These are phyloP conservation scores for Ctenoplectra terminalis DNA, from an alignment of 1,140 invertebrate species.

Conservation along the genomic window DNA sequence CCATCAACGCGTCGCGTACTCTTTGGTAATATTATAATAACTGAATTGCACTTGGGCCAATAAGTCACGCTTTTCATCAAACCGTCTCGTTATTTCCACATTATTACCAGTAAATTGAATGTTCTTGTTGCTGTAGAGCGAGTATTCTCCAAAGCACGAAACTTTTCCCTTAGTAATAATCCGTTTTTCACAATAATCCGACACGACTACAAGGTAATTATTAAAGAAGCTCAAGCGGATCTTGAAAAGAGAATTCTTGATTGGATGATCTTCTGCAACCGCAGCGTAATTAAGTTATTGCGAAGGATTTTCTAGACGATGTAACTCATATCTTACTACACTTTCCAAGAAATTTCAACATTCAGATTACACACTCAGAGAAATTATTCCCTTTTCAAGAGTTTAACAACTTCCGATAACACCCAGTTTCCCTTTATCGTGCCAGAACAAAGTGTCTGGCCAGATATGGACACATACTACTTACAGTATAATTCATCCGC, in stretches of 20 bases:
- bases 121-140: neutral
- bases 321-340: neutral
- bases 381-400: constrained; percentile 19
- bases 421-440: neutral
- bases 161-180: constrained; percentile 3
- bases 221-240: neutral
- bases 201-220: neutral
- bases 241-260: constrained; percentile 23
- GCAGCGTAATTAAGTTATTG: constrained; percentile 8
- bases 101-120: neutral
- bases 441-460: constrained; percentile 4
- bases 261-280: constrained; percentile 12
- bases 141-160: neutral
- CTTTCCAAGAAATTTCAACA: constrained; percentile 42
- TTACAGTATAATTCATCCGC: neutral
- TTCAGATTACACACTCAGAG: constrained; percentile 58
- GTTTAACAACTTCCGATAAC: constrained; percentile 42
- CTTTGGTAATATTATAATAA: neutral
- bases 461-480: neutral
- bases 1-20: neutral
- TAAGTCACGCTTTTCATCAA: neutral
- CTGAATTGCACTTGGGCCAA: neutral
- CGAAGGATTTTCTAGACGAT: constrained; percentile 1
- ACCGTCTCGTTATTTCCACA: neutral
- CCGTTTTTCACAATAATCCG: neutral